These are phyloP conservation scores for Limnodromus scolopaceus DNA, from an alignment of 2,797 vertebrate genomes.

Conservation along the genomic window DNA sequence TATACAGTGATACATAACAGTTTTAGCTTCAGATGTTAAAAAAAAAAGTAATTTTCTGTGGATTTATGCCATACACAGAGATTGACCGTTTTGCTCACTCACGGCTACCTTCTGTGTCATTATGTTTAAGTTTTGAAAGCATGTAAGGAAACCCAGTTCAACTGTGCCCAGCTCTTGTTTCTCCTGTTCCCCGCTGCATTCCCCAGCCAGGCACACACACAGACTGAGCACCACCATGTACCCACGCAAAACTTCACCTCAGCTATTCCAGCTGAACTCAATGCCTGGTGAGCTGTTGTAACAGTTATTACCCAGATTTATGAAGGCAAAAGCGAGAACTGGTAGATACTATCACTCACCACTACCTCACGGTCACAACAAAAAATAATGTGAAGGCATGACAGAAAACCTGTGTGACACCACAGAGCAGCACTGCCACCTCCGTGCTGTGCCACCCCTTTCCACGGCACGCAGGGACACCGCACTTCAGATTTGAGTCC, in stretches of 20 bases:
- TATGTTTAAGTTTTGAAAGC: not conserved
- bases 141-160: not conserved
- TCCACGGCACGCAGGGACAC: rapidly evolving
- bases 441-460: rapidly evolving
- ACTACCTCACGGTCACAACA: not conserved
- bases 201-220: not conserved
- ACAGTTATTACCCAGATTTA: not conserved
- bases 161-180: not conserved
- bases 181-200: not conserved
- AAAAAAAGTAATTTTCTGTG: not conserved
- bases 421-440: not conserved
- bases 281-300: not conserved
- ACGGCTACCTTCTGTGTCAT: not conserved
- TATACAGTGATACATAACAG: not conserved
- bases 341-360: not conserved
- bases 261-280: not conserved
- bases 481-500: too few relatives aligned
- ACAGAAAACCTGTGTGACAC: not conserved
- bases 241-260: not conserved
- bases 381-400: not conserved
- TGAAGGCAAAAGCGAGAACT: not conserved
- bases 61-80: not conserved
- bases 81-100: not conserved
- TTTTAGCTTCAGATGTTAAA: not conserved
- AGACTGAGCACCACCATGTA: not conserved